A percentile compares a stretch with the other conserved stretches of the same genome.
Conservation (phyloP, 2,797 vertebrate genomes). For the Syngnathus acus region DNA sequence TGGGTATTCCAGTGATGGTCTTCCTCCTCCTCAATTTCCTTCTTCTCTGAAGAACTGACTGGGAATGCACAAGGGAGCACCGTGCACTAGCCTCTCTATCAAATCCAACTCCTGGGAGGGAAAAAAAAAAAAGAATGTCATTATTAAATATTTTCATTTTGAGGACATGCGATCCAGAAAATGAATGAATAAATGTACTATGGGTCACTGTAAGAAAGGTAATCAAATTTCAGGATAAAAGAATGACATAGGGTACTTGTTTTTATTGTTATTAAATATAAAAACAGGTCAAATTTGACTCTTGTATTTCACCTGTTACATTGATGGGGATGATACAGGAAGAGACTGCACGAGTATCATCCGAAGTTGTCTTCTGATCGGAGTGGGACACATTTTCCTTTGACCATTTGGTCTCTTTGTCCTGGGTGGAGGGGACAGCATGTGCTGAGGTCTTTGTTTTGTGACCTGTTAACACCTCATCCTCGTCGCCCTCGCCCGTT, state of each 20-base stretch:
- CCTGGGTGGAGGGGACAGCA: slow-evolving; percentile 82
- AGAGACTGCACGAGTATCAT: slow-evolving; percentile 89
- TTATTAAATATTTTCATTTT: not conserved
- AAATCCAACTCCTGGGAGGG: slow-evolving; percentile 88
- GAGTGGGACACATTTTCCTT: slow-evolving; percentile 89
- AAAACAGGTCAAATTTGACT: not conserved
- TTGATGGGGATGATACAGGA: slow-evolving; percentile 99
- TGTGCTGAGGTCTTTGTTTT: slow-evolving; percentile 85
- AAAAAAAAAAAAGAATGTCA: slow-evolving; percentile 22
- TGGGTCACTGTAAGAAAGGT: not conserved
- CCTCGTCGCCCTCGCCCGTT: slow-evolving; percentile 77
- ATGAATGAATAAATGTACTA: not conserved
- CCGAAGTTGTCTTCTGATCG: slow-evolving; percentile 84
- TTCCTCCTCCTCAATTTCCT: slow-evolving; percentile 95
- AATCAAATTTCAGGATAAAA: not conserved
- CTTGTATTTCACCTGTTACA: slow-evolving; percentile 81
- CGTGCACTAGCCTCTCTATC: slow-evolving; percentile 98
- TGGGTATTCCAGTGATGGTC: slow-evolving; percentile 98
- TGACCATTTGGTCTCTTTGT: slow-evolving; percentile 96
- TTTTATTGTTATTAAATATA: not conserved
- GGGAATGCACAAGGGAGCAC: slow-evolving; percentile 97
- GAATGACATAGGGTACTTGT: not conserved
- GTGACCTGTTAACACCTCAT: slow-evolving; percentile 76
- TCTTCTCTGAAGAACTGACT: slow-evolving; percentile 96
- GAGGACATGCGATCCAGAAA: no score